Percentiles rank a stretch among this genome's conserved stretches.
phyloP scores from a whole-genome alignment of 2,113 vertebrate species.

The Drymodes brunneopygia region DNA sequence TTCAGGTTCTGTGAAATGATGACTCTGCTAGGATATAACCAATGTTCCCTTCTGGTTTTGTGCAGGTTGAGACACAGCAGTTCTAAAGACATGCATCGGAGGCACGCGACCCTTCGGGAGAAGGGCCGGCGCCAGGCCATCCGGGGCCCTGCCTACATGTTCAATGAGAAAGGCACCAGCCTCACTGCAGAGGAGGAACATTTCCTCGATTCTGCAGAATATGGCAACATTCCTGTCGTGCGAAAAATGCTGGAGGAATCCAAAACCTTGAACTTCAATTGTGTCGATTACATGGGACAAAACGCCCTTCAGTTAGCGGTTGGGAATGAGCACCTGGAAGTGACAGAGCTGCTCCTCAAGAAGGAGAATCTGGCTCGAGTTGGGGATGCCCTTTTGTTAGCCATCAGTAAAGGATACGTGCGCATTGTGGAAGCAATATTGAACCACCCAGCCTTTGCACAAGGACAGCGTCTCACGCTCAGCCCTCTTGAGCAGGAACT shows the following conservation, averaged over 20 bases:
- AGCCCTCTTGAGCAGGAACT: conserved; percentile 92
- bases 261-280: conserved; percentile 95
- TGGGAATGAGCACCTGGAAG: conserved; percentile 94
- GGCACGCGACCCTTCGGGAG: conserved; percentile 91
- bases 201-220: conserved; percentile 92
- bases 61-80: conserved; percentile 68
- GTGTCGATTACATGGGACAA: conserved; percentile 98
- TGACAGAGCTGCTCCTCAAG: conserved; percentile 92
- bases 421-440: conserved; percentile 95
- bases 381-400: conserved; percentile 88
- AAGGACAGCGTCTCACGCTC: conserved; percentile 85
- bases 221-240: conserved; percentile 95
- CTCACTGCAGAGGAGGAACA: conserved; percentile 91
- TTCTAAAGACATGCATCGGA: conserved; percentile 86
- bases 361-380: conserved; percentile 91
- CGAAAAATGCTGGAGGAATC: conserved; percentile 97
- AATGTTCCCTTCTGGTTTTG: background rate
- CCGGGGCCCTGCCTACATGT: conserved; percentile 96
- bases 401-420: conserved; percentile 96
- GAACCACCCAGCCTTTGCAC: conserved; percentile 87
- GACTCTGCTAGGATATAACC: background rate
- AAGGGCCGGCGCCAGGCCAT: conserved; percentile 95
- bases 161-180: conserved; percentile 91
- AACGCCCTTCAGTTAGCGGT: conserved; percentile 93
- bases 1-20: background rate